These are phyloP conservation scores for Cuniculus paca DNA, from an alignment of 2,797 vertebrate genomes.

Conservation along the genomic window DNA sequence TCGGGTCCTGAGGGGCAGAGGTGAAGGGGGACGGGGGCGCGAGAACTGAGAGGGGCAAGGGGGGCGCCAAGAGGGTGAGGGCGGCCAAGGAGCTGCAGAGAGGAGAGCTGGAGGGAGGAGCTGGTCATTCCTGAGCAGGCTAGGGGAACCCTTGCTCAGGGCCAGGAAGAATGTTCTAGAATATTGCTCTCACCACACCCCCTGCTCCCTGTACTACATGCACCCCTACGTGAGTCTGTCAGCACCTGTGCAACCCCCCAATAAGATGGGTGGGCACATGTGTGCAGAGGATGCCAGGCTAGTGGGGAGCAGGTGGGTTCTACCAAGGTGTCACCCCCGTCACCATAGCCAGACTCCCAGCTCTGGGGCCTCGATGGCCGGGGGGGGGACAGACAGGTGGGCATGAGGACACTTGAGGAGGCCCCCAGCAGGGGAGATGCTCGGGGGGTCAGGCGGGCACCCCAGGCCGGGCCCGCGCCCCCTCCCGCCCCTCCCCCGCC, in stretches of 20 bases:
- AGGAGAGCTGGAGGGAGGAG: not conserved
- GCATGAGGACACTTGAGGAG: not conserved
- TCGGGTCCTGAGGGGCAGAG: constrained; percentile 55
- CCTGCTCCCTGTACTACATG: not conserved
- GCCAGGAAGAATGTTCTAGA: not conserved
- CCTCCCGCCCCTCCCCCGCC: constrained; percentile 77
- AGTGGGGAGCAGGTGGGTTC: not conserved
- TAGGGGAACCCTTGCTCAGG: constrained; percentile 49
- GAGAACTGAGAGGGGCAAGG: too few species aligned
- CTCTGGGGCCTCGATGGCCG: not conserved
- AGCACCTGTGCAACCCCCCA: not conserved
- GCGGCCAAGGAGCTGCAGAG: not conserved
- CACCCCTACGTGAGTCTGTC: not conserved
- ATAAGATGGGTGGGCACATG: not conserved
- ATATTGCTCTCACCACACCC: not conserved
- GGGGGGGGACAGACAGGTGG: not conserved
- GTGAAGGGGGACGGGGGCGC: not conserved
- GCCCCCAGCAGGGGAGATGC: not conserved
- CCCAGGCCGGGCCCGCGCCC: not conserved
- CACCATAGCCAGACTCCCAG: not conserved
- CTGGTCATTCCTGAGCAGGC: constrained; percentile 46
- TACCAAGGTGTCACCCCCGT: not conserved
- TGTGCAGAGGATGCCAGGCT: not conserved
- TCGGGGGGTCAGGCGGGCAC: not conserved
- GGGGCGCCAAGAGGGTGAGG: not conserved